Percentiles rank a stretch among this genome's conserved stretches.
phyloP scores from a whole-genome alignment of 2,888 invertebrate genomes.

The Leptopilina syphax region DNA sequence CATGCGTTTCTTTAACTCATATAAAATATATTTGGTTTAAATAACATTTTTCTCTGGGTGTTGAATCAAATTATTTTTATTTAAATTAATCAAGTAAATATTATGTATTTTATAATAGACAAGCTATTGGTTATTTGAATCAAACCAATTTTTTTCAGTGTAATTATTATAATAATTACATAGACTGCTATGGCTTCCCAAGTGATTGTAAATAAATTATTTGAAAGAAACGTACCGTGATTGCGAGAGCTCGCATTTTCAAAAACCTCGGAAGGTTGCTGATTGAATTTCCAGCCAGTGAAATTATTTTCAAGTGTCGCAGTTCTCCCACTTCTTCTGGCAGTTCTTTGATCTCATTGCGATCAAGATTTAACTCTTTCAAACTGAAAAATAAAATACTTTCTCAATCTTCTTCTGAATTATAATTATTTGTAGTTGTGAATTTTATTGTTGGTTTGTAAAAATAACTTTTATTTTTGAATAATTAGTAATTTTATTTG shows the following conservation, averaged over 20 bases:
- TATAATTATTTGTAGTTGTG: not conserved
- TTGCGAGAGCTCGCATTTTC: constrained; percentile 80
- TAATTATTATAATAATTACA: too few relatives aligned
- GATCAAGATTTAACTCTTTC: constrained; percentile 84
- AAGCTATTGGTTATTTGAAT: too few relatives aligned
- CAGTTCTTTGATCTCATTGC: constrained; percentile 84
- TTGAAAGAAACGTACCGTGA: constrained; percentile 76
- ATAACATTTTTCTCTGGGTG: too few relatives aligned
- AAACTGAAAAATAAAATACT: constrained; percentile 79
- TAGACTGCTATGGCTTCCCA: too few relatives aligned
- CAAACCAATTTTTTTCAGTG: too few relatives aligned
- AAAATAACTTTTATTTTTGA: too few relatives aligned
- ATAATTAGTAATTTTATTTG: too few relatives aligned
- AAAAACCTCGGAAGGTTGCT: constrained; percentile 76
- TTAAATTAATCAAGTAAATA: too few relatives aligned
- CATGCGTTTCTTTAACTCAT: too few relatives aligned
- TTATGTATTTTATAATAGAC: too few relatives aligned
- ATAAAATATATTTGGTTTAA: too few relatives aligned
- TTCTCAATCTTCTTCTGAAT: not conserved
- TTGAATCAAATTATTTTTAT: too few relatives aligned
- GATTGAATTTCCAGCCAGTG: constrained; percentile 80
- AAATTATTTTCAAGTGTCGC: constrained; percentile 80
- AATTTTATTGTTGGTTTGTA: not conserved
- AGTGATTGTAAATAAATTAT: not conserved
- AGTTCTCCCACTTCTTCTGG: constrained; percentile 81